Conservation (phyloP, 2,113 vertebrate species). For the Nicator chloris region DNA sequence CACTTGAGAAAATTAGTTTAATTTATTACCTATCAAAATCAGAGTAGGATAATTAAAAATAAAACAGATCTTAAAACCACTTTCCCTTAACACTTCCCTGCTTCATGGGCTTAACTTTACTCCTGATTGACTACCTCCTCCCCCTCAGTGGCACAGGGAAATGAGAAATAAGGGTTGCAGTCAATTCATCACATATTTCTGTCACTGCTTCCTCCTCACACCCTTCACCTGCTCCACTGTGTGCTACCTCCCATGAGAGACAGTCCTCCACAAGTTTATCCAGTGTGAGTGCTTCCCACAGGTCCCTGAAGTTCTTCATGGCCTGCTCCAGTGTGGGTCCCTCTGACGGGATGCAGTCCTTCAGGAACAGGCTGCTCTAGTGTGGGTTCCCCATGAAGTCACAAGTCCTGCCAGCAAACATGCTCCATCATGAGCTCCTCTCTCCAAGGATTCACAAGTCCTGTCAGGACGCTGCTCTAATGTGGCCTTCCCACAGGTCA, state of each 20-base stretch:
- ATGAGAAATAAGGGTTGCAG: not conserved
- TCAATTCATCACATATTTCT: not conserved
- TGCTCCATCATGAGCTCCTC: not conserved
- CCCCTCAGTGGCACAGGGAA: not conserved
- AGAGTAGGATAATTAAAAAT: not conserved
- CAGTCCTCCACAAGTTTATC: not conserved
- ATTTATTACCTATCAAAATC: not conserved
- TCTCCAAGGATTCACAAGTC: not conserved
- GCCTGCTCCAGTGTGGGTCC: not conserved
- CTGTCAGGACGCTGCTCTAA: not conserved
- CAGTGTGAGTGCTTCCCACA: not conserved
- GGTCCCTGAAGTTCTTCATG: not conserved
- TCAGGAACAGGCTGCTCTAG: not conserved
- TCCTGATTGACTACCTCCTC: not conserved
- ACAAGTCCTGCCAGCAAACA: not conserved
- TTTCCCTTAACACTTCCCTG: not conserved
- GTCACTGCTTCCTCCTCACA: not conserved
- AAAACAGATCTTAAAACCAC: not conserved
- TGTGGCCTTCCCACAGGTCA: rapidly evolving
- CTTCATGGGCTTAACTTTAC: not conserved
- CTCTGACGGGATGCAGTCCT: rapidly evolving
- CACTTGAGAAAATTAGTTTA: not conserved
- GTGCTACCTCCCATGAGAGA: not conserved
- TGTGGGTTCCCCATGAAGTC: not conserved
- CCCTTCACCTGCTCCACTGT: not conserved